phyloP scores from a whole-genome alignment of 2,797 vertebrate genomes.

The Phalanger gymnotis region DNA sequence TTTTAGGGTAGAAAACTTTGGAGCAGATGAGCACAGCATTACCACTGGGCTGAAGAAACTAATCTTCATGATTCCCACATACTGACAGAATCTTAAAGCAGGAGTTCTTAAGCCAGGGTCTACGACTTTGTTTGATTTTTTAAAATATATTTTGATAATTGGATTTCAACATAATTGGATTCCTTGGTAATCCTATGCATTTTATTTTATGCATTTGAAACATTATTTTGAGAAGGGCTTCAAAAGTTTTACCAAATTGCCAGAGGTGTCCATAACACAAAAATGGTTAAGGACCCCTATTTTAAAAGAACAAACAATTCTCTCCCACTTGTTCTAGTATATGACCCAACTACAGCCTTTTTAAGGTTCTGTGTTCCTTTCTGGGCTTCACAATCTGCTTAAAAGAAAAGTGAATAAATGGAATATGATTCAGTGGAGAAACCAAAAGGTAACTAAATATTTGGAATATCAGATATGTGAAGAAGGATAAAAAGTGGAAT shows the following conservation, averaged over 20 bases:
- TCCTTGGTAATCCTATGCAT: neutral
- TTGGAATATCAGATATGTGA: neutral
- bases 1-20: conserved; percentile 15
- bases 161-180: neutral
- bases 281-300: neutral
- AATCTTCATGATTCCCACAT: conserved; percentile 44
- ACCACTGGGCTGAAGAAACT: conserved; percentile 34
- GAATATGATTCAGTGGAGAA: conserved; percentile 40
- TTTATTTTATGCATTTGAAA: neutral
- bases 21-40: neutral
- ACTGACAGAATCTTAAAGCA: conserved; percentile 27
- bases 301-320: neutral
- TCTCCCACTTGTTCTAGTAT: conserved; percentile 12
- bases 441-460: conserved; percentile 27
- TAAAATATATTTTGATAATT: neutral
- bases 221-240: neutral
- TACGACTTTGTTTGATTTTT: neutral
- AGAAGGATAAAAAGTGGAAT: conserved; percentile 20
- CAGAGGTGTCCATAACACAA: neutral
- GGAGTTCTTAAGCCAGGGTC: neutral
- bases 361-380: conserved; percentile 19
- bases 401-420: conserved; percentile 46
- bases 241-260: neutral
- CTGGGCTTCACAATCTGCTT: conserved; percentile 28
- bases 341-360: conserved; percentile 48